These are phyloP conservation scores for Cyprinus carpio DNA, from an alignment of 2,113 vertebrate species.

Conservation along the genomic window DNA sequence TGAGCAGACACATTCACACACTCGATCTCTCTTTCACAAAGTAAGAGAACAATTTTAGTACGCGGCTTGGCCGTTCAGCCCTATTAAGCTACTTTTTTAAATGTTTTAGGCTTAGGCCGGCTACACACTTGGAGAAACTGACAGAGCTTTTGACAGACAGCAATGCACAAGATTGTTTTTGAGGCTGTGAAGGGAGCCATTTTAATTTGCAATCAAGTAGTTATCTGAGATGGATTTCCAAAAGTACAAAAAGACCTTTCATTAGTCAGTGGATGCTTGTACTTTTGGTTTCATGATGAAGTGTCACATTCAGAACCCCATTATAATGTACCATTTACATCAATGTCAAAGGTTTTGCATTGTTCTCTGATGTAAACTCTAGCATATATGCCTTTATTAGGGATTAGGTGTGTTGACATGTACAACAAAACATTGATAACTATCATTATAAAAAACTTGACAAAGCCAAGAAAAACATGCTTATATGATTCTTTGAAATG, in stretches of 20 bases:
- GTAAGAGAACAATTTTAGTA: constrained; percentile 9
- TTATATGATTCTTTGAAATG: background rate
- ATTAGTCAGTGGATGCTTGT: background rate
- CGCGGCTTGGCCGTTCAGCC: background rate
- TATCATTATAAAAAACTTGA: background rate
- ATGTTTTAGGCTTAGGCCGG: background rate
- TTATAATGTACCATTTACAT: background rate
- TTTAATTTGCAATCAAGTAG: background rate
- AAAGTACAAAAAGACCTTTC: background rate
- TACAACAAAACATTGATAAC: background rate
- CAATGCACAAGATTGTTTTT: background rate
- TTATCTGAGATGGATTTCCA: background rate
- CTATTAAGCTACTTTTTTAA: background rate
- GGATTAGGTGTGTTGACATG: background rate
- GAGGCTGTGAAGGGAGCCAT: background rate
- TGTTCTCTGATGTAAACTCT: background rate
- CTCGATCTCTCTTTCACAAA: background rate
- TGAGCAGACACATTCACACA: background rate
- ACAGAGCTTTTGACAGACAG: background rate
- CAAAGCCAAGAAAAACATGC: background rate
- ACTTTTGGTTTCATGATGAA: background rate
- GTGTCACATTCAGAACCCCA: background rate
- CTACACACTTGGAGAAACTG: background rate
- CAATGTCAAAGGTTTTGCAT: background rate
- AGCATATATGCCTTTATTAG: background rate